Evolutionary conservation across 2,797 vertebrate species (phyloP), one percentile per base, ranked within the genome.

Genomic region (Eupleurogrammus muticus): DNA sequence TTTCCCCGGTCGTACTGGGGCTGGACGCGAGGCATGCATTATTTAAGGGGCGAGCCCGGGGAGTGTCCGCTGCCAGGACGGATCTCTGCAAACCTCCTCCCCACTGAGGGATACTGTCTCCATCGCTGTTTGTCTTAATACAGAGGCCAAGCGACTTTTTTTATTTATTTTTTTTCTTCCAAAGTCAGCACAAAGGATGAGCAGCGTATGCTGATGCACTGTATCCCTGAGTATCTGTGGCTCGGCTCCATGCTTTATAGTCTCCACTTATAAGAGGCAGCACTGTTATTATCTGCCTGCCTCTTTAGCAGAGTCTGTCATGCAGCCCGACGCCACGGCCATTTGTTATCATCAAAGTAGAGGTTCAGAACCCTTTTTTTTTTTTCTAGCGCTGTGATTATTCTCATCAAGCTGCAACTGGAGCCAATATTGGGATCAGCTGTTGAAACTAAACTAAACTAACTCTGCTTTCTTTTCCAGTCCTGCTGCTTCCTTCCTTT

Each of bases 391-490:
- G 20, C 23, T 52, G 72, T 49, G 28, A 32, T 20, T 35, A 32
- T 62, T 56, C 58, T 46, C 17, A 46, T 62, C 32, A 42, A 19
- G 32, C 35, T 24, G 20, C 5, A 73, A 32, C 20, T 48, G 38
- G 21, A 61, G 60, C 16, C 23, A 66, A 73, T 54, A 58, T 64
- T 6, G 8, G n/a, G 36, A 38, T 32, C 16, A 0, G 34, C 40
- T 40, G 36, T 75, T 51, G 56, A 50, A 76, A 42, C 40, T 46
- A 46, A 52, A 62, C 46, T 56, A 34, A 38, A 73, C 83, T 91
- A 91, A 92, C 82, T 10, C 56, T 10, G 23, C 59, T 87, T 91
- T 60, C 64, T 60, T 90, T 91, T 76, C n/a, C 82, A 83, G 75
- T 80, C 66, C 69, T 82, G 46, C 70, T 77, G 5, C 66, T 40